Evolutionary conservation across 2,113 vertebrate genomes (phyloP), one percentile per base, ranked within the genome.

Genomic region (Carassius auratus): DNA sequence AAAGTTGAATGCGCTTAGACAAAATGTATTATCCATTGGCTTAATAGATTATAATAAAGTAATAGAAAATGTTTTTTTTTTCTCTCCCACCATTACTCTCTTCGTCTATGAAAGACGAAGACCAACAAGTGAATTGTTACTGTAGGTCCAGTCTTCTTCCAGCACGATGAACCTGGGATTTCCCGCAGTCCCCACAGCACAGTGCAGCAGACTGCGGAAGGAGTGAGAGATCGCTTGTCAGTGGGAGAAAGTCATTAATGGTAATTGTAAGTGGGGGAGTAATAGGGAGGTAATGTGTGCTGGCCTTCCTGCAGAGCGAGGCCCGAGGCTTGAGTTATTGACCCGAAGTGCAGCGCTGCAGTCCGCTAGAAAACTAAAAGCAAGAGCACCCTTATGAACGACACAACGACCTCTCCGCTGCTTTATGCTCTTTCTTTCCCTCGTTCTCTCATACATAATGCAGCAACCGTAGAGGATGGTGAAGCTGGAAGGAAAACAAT

Each of bases 201-300:
- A 74, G 38, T 61, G 74, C 84, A 83, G 84, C 78, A 81, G 87
- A 84, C 73, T 86, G 85, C 85, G 75, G 85, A 71, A 83, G n/a
- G 26, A 81, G 26, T 86, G 87, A 88, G 19, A 66, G 87, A 88
- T 88, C 33, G 84, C 61, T 83, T 78, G 84, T 84, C 87, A 86
- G 81, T 4, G 33, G 76, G 75, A 86, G 48, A 76, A 45, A 76
- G 77, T 84, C 87, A 84, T 88, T 86, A 88, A 86, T 86, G 82
- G 76, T 86, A 88, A 88, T 86, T 81, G 87, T 86, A 86, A 86
- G 85, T 77, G 76, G 87, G 4, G 82, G 62, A 71, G 87, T 88
- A 86, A 88, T 88, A 84, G 76, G 68, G 71, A 83, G 59, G 82
- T 88, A 86, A 88, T 86, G 62, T 33, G 17, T 50, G 15, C 68